Base-by-base conservation (phyloP, 2,888 invertebrate genomes). In the Trichopoda pennipes region DNA sequence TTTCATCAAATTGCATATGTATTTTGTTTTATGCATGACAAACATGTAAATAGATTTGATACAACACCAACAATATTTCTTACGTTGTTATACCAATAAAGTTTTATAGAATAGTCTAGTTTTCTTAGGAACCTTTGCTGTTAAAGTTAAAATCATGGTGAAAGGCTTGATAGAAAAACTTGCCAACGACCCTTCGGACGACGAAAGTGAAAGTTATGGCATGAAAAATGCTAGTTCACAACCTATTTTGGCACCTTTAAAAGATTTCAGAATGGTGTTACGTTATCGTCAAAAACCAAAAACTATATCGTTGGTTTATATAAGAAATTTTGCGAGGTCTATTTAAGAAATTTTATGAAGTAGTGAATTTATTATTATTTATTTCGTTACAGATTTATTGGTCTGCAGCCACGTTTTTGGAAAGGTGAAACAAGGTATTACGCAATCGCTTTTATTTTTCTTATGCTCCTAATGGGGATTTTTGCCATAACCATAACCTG, bases 401-500 rank as follows among this genome's bases (percentile, higher is more conserved):
- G 73, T 10, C 38, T 79, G 19, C 23, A 53, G 10, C 79, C 79
- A 8, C 60, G 58, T 2, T 7, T 14, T 12, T 68, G 73, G 73
- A 55, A 28, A 42, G 55, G 19, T n/a, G 79, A 73, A 73, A 38
- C 60, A 2, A 1, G 35, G 3, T 23, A 10, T 12, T 66, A 68
- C 21, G 28, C 7, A n/a, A 32, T 68, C n/a, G 17, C n/a, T 12
- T 60, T 68, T 60, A 55, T 6, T 38, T 38, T 55, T 3, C 14
- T 70, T 3, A 55, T 77, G 42, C 0, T 14, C 12, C 10, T 73
- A 53, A n/a, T 86, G 16, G n/a, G 58, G 0, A 60, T 80, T n/a
- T 84, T 85, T 74, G 63, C 80, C 7, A 7, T 76, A 9, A 85
- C 84, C 12, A 85, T 85, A 21, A 85, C 85, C 17, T 86, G 84